Evolutionary conservation across 92 coral and sea anemone genomes (phyloP).

Genomic region (Galaxea fascicularis): DNA sequence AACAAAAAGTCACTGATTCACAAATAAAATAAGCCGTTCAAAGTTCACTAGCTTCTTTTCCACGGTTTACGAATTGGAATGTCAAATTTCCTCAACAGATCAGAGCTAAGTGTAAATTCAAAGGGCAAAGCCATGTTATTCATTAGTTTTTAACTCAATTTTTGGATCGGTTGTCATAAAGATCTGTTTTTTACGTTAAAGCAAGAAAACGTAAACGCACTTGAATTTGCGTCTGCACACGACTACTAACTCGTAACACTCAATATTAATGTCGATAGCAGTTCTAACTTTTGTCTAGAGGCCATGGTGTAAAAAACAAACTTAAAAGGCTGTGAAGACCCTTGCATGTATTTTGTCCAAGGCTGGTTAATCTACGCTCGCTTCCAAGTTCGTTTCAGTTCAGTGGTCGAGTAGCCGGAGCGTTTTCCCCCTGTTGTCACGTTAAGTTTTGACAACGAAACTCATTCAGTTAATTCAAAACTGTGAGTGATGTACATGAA

Average conservation of each 20-base stretch:
- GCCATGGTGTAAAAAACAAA: neutral
- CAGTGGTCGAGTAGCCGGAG: neutral
- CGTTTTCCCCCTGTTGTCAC: too few relatives aligned
- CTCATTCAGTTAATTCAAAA: too few relatives aligned
- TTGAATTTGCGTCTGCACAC: too few relatives aligned
- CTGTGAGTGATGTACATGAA: too few relatives aligned
- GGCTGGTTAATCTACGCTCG: conserved; percentile 1
- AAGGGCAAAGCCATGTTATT: neutral
- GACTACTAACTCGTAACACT: too few relatives aligned
- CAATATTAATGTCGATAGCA: too few relatives aligned
- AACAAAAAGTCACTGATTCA: neutral
- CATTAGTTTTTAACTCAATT: neutral
- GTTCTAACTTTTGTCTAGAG: neutral
- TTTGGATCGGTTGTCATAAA: too few relatives aligned
- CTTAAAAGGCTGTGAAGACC: neutral
- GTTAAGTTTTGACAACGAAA: too few relatives aligned
- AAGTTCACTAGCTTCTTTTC: too few relatives aligned
- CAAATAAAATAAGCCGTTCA: neutral
- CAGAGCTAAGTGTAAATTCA: neutral
- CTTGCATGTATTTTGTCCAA: neutral
- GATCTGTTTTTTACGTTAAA: too few relatives aligned
- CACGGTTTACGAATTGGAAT: neutral
- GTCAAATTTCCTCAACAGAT: neutral
- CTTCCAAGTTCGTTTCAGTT: neutral
- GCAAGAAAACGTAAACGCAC: too few relatives aligned